phyloP scores from a whole-genome alignment of 2,797 vertebrate species.

The Molothrus aeneus region DNA sequence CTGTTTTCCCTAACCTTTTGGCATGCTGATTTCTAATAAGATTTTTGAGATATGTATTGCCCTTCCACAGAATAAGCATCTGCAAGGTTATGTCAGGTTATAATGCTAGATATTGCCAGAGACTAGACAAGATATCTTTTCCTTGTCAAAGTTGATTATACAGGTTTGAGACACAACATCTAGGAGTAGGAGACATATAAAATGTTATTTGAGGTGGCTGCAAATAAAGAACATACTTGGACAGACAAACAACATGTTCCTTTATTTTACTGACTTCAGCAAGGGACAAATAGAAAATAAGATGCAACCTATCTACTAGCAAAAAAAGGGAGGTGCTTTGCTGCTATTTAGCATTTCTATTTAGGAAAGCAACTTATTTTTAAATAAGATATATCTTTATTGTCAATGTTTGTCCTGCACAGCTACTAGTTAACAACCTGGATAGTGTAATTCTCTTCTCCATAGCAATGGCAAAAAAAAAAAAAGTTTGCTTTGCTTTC shows the following conservation, averaged over 20 bases:
- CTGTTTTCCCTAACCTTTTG: not conserved
- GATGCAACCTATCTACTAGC: not conserved
- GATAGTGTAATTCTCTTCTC: not conserved
- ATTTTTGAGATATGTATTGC: not conserved
- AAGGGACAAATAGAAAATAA: not conserved
- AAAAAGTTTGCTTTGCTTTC: not conserved
- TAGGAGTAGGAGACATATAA: not conserved
- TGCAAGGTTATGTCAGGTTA: slow-evolving; percentile 1
- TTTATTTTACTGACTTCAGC: not conserved
- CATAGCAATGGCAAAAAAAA: not conserved
- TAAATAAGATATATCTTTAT: not conserved
- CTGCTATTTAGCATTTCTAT: not conserved
- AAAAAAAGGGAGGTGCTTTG: not conserved
- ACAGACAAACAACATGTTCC: not conserved
- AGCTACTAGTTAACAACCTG: not conserved
- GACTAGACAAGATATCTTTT: not conserved
- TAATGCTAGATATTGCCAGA: not conserved
- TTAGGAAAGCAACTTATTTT: not conserved
- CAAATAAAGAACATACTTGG: not conserved
- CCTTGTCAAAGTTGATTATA: not conserved
- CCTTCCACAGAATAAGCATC: not conserved
- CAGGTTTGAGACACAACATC: not conserved
- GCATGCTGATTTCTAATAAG: not conserved
- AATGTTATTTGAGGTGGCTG: not conserved
- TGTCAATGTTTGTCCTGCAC: not conserved